A percentile compares a stretch with the other conserved stretches of the same genome.
These are phyloP conservation scores for Lycaon pictus DNA, from an alignment of 2,113 vertebrate species.

Conservation along the genomic window DNA sequence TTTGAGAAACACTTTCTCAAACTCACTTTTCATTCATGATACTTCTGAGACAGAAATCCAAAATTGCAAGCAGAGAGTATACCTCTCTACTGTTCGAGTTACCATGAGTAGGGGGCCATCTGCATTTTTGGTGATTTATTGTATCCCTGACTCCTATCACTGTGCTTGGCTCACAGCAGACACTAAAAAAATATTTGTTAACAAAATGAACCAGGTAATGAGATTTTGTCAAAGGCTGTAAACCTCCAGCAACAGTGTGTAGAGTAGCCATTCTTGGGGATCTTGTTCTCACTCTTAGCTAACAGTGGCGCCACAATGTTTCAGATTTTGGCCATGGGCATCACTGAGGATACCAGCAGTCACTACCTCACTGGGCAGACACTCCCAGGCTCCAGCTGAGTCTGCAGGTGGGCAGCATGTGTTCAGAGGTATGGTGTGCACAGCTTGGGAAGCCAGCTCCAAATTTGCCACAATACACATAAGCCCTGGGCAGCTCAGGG, in stretches of 20 bases:
- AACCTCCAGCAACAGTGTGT: neutral
- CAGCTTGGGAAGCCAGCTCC: conserved; percentile 42
- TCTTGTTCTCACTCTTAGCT: neutral
- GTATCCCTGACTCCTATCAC: neutral
- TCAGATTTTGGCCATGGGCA: neutral
- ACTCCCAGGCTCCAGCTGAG: conserved; percentile 45
- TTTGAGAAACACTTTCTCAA: neutral
- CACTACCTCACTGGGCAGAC: neutral
- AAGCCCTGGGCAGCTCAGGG: neutral
- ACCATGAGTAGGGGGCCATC: rapidly evolving
- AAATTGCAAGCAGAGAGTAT: neutral
- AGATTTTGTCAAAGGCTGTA: neutral
- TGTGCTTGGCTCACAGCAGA: neutral
- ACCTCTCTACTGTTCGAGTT: neutral
- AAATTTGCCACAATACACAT: neutral
- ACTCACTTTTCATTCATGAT: neutral
- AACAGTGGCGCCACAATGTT: neutral
- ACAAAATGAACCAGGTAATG: neutral
- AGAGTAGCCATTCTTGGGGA: neutral
- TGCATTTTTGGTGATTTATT: neutral
- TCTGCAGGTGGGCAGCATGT: conserved; percentile 48
- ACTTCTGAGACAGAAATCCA: neutral
- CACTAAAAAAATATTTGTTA: neutral
- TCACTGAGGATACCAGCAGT: neutral
- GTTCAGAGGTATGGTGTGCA: neutral